Evolutionary conservation across 2,888 invertebrate genomes (phyloP), one percentile per base, ranked within the genome.

Genomic region (Heliconius cydno): DNA sequence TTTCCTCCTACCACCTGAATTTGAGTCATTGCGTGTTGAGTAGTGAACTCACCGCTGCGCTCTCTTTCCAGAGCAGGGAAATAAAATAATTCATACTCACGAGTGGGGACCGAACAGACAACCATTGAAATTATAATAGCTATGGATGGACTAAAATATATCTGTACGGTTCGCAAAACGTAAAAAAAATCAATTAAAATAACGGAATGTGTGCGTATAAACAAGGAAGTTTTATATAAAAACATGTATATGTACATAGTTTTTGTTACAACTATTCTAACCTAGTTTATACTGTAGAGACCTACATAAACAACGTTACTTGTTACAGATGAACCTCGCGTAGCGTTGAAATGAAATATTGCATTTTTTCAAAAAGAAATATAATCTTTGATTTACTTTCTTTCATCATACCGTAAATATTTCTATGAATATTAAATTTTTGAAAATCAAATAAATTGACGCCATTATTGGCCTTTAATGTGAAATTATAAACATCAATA

Each of bases 291-390:
- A 41, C 75, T 12, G 63, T 75, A 28, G 75, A 75, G 75, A 75
- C 75, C 63, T 75, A 75, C 75, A 75, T 75, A 75, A 41, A 75
- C 65, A 75, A 41, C 34, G 38, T 74, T 63, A 38, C 28, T 74
- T 60, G 60, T 63, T 34, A 65, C 38, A 41, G 63, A n/a, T 28
- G 60, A 38, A 38, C 38, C 41, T 65, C 65, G 28, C 9, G 25
- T 65, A 63, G 19, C 63, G 60, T 75, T 41, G 19, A 75, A 38
- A 41, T 41, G 19, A 75, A 34, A 73, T 57, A 73, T 57, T 41
- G 68, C 68, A 34, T 68, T 41, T n/a, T 41, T n/a, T 68, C 68
- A 68, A 68, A 68, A 68, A 68, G 68, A 68, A 68, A 41, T 25
- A 22, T 13, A 41, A 68, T 41, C 38, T 41, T 25, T 68, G 25